phyloP scores from a whole-genome alignment of 92 coral and sea anemone species.

The Bergia puertoricense region DNA sequence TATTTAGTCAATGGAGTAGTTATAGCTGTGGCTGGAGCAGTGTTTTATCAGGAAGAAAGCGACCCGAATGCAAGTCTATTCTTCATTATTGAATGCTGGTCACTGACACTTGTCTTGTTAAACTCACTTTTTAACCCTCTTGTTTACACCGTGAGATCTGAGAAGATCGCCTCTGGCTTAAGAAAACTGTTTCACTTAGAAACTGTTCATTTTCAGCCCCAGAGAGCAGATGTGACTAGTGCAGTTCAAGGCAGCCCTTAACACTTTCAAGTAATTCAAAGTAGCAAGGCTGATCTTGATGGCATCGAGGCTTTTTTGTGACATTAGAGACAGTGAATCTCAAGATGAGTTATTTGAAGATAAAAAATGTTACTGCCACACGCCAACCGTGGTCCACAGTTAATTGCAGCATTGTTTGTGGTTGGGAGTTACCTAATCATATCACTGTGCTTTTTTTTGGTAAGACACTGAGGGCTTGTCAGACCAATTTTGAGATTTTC shows the following conservation, averaged over 20 bases:
- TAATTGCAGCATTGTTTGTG: too few relatives aligned
- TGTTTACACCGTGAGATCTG: conserved; percentile 16
- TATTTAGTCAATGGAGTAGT: not conserved
- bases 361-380: too few relatives aligned
- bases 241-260: too few relatives aligned
- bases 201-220: not conserved
- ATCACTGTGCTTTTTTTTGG: too few relatives aligned
- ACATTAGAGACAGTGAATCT: too few relatives aligned
- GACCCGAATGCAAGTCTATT: not conserved
- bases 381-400: too few relatives aligned
- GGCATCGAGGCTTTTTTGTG: too few relatives aligned
- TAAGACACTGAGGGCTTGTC: too few relatives aligned
- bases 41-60: not conserved
- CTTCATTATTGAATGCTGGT: conserved; percentile 17
- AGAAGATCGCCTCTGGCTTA: not conserved
- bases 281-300: not conserved
- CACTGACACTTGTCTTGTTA: conserved; percentile 2
- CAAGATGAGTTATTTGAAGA: too few relatives aligned
- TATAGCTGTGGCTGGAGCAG: not conserved
- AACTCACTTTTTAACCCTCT: conserved; percentile 15
- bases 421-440: too few relatives aligned
- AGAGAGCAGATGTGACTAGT: not conserved
- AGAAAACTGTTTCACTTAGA: not conserved
- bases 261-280: too few relatives aligned
- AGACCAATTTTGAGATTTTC: too few relatives aligned